Percentiles rank a stretch among this genome's conserved stretches.
Evolutionary conservation across 2,888 invertebrate species (phyloP).

Genomic region (Dicranocentrus wangi): DNA sequence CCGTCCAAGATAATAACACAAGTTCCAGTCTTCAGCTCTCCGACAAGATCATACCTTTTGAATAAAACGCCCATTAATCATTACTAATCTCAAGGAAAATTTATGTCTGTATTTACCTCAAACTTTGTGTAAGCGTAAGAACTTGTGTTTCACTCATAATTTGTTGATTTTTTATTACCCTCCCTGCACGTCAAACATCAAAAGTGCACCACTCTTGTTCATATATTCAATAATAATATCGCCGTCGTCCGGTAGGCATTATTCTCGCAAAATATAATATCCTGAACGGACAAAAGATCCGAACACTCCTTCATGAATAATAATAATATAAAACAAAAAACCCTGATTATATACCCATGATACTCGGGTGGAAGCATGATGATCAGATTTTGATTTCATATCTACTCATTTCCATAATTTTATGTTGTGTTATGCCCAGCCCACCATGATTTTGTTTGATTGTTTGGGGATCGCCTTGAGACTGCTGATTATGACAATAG

Average conservation of each 20-base stretch:
- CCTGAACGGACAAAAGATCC: too few species aligned
- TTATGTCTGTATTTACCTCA: slow-evolving; percentile 54
- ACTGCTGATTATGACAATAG: not conserved
- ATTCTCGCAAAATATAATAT: too few species aligned
- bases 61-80: slow-evolving; percentile 49
- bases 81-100: slow-evolving; percentile 51
- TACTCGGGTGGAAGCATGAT: too few species aligned
- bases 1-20: not conserved
- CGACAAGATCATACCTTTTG: slow-evolving; percentile 13
- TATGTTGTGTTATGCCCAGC: slow-evolving; percentile 48
- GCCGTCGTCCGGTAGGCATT: too few species aligned
- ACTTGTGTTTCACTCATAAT: slow-evolving; percentile 39
- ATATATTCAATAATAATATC: too few species aligned
- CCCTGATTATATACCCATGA: slow-evolving; percentile 25
- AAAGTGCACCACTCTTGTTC: too few species aligned
- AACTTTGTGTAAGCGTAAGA: slow-evolving; percentile 28
- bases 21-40: not conserved
- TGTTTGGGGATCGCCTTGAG: not conserved
- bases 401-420: slow-evolving; percentile 51
- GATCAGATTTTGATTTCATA: slow-evolving; percentile 20
- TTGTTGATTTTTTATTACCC: slow-evolving; percentile 19
- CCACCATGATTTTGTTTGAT: slow-evolving; percentile 38
- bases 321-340: too few species aligned
- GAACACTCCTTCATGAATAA: slow-evolving; percentile 33
- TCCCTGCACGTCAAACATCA: slow-evolving; percentile 18